Evolutionary conservation across 2,113 vertebrate species (phyloP), one percentile per base, ranked within the genome.

Genomic region (Numida meleagris): DNA sequence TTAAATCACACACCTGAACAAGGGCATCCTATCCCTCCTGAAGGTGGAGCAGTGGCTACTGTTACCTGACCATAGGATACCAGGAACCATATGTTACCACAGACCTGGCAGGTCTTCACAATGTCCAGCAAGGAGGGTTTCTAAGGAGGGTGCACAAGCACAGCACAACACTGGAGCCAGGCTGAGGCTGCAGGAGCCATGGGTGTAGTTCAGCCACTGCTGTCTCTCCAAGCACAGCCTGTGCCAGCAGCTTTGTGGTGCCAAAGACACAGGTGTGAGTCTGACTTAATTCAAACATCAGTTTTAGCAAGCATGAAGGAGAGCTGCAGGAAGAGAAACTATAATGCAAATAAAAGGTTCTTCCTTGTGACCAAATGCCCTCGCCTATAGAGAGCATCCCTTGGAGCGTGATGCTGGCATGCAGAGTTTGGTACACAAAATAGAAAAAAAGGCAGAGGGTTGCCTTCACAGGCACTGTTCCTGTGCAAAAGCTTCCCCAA

Each of bases 321-420:
- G 40, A 21, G 38, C 42, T 70, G 34, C 2, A 6, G n/a, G 48
- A 77, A 21, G 7, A 59, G 38, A 12, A 6, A 38, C 15, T 1
- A 10, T 10, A 34, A 33, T 1, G 0, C 8, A 7, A 0, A 1
- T 7, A 15, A 62, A 72, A 65, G 38, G 10, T 24, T n/a, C 19
- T 9, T 40, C 43, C 4, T 43, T 9, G 29, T 23, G n/a, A 10
- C 38, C 59, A 42, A 34, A 50, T 8, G 12, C 12, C n/a, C 63
- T n/a, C 1, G 5, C 11, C 61, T 51, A 50, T 45, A 74, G 12
- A 74, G 12, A 19, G 4, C 25, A 27, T 24, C 17, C 33, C 36
- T 70, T 50, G 2, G 36, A 43, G 61, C 1, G 19, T 16, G 55
- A 34, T 33, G n/a, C n/a, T 68, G 46, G 34, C 15, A 34, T 10